Evolutionary conservation across 2,888 invertebrate species (phyloP).

Genomic region (Stramonita haemastoma): DNA sequence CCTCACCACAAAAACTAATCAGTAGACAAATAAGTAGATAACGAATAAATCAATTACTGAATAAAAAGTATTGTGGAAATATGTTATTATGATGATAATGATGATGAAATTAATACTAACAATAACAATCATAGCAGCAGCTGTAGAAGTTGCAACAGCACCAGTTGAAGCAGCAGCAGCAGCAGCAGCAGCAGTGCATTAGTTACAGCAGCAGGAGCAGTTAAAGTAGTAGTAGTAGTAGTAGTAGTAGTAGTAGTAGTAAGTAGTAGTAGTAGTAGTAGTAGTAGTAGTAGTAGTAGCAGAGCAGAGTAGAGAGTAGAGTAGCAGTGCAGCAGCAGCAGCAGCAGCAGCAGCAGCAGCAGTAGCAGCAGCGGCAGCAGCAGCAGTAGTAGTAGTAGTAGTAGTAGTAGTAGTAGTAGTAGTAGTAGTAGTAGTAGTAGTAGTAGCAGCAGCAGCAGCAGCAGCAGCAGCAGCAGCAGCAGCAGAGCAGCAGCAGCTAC

Average conservation of each 20-base stretch:
- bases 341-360: constrained; percentile 15
- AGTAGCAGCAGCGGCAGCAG: constrained; percentile 25
- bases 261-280: constrained; percentile 24
- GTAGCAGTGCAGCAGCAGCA: neutral
- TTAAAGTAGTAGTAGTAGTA: constrained; percentile 18
- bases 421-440: neutral
- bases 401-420: constrained; percentile 39
- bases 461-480: too few species aligned
- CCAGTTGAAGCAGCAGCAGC: constrained; percentile 14
- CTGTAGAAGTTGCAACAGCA: neutral
- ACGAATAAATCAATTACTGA: neutral
- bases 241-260: too few species aligned
- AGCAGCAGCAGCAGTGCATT: constrained; percentile 26
- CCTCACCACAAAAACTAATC: too few species aligned
- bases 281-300: too few species aligned
- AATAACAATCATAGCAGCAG: neutral
- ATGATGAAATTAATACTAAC: neutral
- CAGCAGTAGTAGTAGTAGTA: constrained; percentile 26
- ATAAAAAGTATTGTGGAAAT: neutral
- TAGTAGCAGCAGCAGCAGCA: neutral
- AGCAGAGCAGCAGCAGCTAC: too few species aligned
- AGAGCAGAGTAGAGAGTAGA: too few species aligned
- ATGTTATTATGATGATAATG: neutral
- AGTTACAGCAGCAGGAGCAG: neutral
- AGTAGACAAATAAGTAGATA: too few species aligned